These are phyloP conservation scores for Anagrus nilaparvatae DNA, from an alignment of 1,140 invertebrate genomes.

Conservation along the genomic window DNA sequence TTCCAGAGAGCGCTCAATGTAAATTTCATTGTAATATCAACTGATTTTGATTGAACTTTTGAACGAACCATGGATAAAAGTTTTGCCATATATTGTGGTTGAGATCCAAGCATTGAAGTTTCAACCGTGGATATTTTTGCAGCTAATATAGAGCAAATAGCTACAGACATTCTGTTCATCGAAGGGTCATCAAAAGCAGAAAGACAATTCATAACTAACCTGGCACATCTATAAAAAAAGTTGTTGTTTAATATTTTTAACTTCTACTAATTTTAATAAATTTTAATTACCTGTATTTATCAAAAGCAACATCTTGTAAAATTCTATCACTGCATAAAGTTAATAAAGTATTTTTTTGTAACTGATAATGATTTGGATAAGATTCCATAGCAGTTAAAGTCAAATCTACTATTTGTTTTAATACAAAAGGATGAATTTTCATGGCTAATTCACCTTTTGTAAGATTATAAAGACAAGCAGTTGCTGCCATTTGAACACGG, in stretches of 20 bases:
- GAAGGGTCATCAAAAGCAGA: conserved; percentile 62
- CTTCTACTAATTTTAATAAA: not conserved
- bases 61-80: conserved; percentile 57
- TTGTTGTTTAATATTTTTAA: not conserved
- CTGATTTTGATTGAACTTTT: conserved; percentile 48
- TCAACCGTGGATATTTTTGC: conserved; percentile 66
- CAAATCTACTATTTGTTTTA: conserved; percentile 57
- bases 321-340: conserved; percentile 72
- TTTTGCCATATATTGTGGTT: conserved; percentile 64
- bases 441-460: conserved; percentile 57
- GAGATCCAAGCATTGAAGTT: conserved; percentile 60
- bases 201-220: conserved; percentile 66
- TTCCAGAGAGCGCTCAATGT: conserved; percentile 77
- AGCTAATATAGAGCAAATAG: conserved; percentile 67
- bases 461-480: conserved; percentile 72
- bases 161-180: conserved; percentile 74
- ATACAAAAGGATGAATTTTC: conserved; percentile 56
- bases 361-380: conserved; percentile 58
- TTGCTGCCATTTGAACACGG: conserved; percentile 69
- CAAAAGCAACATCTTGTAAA: conserved; percentile 65
- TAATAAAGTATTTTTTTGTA: conserved; percentile 70
- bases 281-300: conserved; percentile 47
- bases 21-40: conserved; percentile 73
- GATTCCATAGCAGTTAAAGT: conserved; percentile 64
- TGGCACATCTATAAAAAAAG: conserved; percentile 47